phyloP scores from a whole-genome alignment of 2,113 vertebrate species.

The Nematolebias whitei region DNA sequence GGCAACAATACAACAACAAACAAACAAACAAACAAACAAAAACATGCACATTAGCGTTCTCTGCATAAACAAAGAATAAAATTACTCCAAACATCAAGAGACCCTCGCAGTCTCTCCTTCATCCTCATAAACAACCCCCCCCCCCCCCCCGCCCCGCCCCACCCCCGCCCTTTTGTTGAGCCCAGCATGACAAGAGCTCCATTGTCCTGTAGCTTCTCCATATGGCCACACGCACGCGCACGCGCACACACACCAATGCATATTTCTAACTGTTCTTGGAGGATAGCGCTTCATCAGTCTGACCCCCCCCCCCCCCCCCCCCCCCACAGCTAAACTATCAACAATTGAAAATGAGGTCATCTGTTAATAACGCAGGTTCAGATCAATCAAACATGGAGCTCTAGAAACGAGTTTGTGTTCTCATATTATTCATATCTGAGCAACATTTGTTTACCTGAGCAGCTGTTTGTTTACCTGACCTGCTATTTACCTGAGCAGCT shows the following conservation, averaged over 20 bases:
- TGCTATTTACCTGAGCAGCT: no score
- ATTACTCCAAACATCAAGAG: background rate
- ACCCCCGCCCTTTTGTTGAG: conserved; percentile 66
- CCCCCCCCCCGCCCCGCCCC: no score
- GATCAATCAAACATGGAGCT: no score
- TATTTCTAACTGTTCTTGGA: conserved; percentile 40
- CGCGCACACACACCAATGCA: conserved; percentile 39
- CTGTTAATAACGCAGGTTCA: background rate
- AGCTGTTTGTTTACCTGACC: no score
- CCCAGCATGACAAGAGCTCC: conserved; percentile 59
- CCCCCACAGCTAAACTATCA: background rate
- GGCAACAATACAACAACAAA: background rate
- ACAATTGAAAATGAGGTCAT: background rate
- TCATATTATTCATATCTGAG: no score
- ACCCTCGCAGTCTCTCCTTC: background rate
- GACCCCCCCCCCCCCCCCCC: background rate
- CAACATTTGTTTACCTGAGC: no score
- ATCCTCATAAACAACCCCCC: background rate
- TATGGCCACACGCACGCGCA: conserved; percentile 41
- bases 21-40: background rate
- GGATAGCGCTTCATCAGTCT: background rate
- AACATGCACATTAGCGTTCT: no score
- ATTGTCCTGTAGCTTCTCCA: conserved; percentile 66
- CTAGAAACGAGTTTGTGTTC: no score
- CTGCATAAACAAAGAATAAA: no score